phyloP scores from a whole-genome alignment of 2,888 invertebrate species.

The Hymenopus coronatus region DNA sequence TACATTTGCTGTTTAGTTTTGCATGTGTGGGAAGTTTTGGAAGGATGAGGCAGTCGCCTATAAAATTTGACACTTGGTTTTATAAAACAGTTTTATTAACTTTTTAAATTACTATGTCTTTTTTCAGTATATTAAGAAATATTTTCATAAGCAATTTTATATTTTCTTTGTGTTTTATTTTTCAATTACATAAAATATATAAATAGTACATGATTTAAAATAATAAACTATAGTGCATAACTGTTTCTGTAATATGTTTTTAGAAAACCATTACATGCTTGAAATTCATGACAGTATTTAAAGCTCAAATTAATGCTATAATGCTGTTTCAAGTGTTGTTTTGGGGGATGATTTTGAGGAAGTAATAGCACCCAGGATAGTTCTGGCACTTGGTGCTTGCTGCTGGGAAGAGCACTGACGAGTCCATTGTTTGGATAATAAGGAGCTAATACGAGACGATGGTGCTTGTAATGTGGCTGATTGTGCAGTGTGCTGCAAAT shows the following conservation, averaged over 20 bases:
- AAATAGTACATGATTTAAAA: background rate
- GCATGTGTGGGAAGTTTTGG: no score
- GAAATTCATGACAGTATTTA: background rate
- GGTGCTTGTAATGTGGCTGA: background rate
- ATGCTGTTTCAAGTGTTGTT: conserved; percentile 28
- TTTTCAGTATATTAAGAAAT: background rate
- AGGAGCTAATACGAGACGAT: conserved; percentile 6
- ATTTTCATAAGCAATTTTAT: background rate
- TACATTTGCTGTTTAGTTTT: no score
- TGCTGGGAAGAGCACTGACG: background rate
- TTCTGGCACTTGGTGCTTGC: conserved; percentile 10
- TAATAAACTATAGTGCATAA: background rate
- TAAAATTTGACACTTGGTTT: background rate
- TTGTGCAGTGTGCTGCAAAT: conserved; percentile 2
- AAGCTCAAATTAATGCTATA: background rate
- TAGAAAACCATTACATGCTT: background rate
- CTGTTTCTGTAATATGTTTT: background rate
- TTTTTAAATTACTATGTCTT: background rate
- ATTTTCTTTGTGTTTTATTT: background rate
- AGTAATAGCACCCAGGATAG: conserved; percentile 20
- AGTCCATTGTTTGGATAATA: conserved; percentile 12
- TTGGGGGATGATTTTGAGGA: conserved; percentile 19
- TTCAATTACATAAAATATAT: background rate
- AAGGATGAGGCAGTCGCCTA: no score
- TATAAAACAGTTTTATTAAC: background rate